A percentile compares a stretch with the other conserved stretches of the same genome.
Evolutionary conservation across 1,140 invertebrate species (phyloP).

Genomic region (Chrysopa pallens): DNA sequence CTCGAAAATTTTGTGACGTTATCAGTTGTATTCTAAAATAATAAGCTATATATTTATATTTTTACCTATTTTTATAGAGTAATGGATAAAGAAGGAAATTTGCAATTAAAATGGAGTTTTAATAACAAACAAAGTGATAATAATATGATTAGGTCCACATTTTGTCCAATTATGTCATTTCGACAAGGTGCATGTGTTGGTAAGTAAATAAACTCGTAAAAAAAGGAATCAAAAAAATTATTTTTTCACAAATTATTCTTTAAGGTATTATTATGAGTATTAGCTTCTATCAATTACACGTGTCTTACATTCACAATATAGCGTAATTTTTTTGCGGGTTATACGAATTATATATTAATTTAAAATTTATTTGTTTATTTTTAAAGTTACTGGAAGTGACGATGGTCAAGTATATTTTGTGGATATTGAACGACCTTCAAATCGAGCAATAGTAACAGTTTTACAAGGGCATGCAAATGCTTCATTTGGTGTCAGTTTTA

Average conservation of each 20-base stretch:
- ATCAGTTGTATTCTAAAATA: too few relatives aligned
- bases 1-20: too few relatives aligned
- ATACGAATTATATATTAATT: too few relatives aligned
- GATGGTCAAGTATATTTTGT: constrained; percentile 74
- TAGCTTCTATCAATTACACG: too few relatives aligned
- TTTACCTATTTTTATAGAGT: constrained; percentile 37
- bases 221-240: too few relatives aligned
- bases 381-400: constrained; percentile 64
- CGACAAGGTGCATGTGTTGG: constrained; percentile 58
- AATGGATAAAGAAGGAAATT: constrained; percentile 39
- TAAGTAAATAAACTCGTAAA: constrained; percentile 20
- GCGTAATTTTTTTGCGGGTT: too few relatives aligned
- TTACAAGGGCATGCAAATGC: constrained; percentile 68
- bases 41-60: too few relatives aligned
- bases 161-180: constrained; percentile 74
- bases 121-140: constrained; percentile 37
- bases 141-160: constrained; percentile 50
- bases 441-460: constrained; percentile 58
- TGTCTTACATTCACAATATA: too few relatives aligned
- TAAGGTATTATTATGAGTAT: too few relatives aligned
- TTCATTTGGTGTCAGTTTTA: constrained; percentile 69
- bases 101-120: constrained; percentile 45
- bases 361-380: constrained; percentile 9
- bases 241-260: too few relatives aligned
- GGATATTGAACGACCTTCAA: constrained; percentile 53